Percentiles rank a stretch among this genome's conserved stretches.
phyloP scores from a whole-genome alignment of 2,888 invertebrate genomes.

The Trachelus iudaicus region DNA sequence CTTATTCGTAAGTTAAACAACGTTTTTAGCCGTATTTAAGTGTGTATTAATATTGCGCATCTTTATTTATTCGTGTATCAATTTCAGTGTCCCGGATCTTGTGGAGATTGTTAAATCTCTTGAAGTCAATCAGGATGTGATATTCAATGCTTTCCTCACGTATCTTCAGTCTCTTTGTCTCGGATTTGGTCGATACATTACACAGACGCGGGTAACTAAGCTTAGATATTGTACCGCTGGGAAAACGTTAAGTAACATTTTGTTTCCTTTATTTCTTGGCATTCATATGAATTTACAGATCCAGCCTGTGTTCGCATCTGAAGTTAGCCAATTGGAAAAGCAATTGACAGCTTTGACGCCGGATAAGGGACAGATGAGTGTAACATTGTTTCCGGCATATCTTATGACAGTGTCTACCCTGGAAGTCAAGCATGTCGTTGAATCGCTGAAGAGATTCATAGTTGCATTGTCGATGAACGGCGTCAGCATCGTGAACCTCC shows the following conservation, averaged over 20 bases:
- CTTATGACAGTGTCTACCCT: constrained; percentile 70
- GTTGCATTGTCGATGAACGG: constrained; percentile 65
- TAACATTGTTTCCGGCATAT: constrained; percentile 73
- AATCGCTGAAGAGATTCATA: constrained; percentile 72
- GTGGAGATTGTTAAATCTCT: constrained; percentile 70
- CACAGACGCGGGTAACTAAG: constrained; percentile 63
- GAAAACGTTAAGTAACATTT: not conserved
- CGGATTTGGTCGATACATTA: constrained; percentile 76
- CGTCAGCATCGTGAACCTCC: constrained; percentile 68
- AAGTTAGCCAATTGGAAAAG: constrained; percentile 72
- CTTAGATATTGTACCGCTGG: not conserved
- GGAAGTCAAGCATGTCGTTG: constrained; percentile 66
- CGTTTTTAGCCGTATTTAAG: constrained; percentile 46
- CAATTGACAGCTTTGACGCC: constrained; percentile 70
- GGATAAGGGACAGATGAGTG: constrained; percentile 68
- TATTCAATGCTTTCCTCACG: constrained; percentile 69
- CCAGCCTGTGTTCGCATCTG: constrained; percentile 70
- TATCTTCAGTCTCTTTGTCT: constrained; percentile 72
- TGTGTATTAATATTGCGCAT: constrained; percentile 1
- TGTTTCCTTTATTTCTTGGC: not conserved
- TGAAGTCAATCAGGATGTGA: constrained; percentile 67
- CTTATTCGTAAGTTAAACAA: not conserved
- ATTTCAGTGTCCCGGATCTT: constrained; percentile 70
- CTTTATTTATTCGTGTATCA: constrained; percentile 16
- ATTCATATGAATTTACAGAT: constrained; percentile 52